Conservation (phyloP, 23 tunicate species). For the Trididemnum clinides region DNA sequence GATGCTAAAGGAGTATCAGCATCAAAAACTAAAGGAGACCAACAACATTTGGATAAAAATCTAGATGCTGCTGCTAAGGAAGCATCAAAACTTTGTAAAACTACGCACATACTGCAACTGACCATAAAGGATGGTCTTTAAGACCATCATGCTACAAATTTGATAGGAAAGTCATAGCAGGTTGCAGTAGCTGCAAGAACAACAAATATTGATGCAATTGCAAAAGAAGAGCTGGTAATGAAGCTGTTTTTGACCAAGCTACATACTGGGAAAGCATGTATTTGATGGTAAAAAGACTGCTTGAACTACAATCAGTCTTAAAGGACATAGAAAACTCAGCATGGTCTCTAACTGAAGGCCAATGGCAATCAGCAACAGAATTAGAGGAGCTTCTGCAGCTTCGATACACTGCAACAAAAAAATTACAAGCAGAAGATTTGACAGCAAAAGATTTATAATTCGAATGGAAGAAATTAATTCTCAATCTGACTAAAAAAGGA, state of each 20-base stretch:
- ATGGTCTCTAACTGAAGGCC: background rate
- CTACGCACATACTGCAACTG: background rate
- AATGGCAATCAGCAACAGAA: background rate
- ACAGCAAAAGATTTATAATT: background rate
- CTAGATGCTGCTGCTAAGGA: background rate
- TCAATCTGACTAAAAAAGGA: too few species aligned
- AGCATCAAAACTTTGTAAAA: background rate
- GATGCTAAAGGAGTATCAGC: background rate
- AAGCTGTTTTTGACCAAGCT: constrained; percentile 7
- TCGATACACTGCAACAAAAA: too few species aligned
- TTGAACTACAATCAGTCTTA: background rate
- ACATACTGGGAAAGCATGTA: background rate
- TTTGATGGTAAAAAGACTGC: background rate
- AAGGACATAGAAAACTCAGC: background rate
- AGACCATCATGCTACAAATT: background rate
- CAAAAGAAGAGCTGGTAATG: background rate
- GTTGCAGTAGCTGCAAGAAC: constrained; percentile 5
- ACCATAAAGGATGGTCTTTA: background rate
- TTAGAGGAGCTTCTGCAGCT: background rate
- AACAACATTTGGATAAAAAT: background rate
- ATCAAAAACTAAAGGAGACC: background rate
- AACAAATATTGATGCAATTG: background rate
- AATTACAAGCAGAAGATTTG: constrained; percentile 14
- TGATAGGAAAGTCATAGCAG: background rate
- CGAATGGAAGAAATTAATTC: too few species aligned